Base-by-base conservation (phyloP, 1,140 invertebrate species). In the Orchesella cincta region DNA sequence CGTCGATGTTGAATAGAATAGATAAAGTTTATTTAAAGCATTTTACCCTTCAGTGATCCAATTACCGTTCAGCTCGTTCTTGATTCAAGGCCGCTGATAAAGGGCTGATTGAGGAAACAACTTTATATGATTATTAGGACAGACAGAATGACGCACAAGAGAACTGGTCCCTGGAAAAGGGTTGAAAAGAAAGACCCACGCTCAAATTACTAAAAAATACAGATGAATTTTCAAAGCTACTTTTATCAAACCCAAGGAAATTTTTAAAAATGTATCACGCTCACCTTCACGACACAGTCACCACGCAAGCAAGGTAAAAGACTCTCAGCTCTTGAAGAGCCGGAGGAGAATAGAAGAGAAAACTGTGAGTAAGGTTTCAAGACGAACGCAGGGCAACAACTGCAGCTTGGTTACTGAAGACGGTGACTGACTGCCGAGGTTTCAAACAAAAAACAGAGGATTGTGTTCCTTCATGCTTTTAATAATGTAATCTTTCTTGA, bases 251-350 rank as follows among this genome's bases (percentile, higher is more conserved):
- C 39, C 20, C 39, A 8, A 62, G 23, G 23, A 62, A 28, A 62
- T 62, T 26, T 67, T 67, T 67, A 8, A 8, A 5, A 31, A 31
- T 33, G 39, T n/a, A n/a, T 46, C 39, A 46, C 39, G 8, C 39
- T 12, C 39, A 12, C 39, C 39, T 20, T 46, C 39, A 46, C 39
- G 8, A 12, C 39, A 46, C 39, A 12, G 8, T 46, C 39, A 46
- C 39, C 39, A 46, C 39, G 39, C 8, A 20, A 46, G 8, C 8
- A 46, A 46, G 39, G 20, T 12, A 46, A 46, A 46, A 46, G 8
- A 20, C 62, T 67, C 62, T 67, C 62, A 67, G 62, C 62, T 67
- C 62, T 5, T 67, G 62, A 67, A 29, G 62, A 67, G 62, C 62
- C 62, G 62, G 62, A 67, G 62, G 62, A 67, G 62, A 67, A 33